Conservation (phyloP, 1,140 invertebrate species). For the Batillaria attramentaria region DNA sequence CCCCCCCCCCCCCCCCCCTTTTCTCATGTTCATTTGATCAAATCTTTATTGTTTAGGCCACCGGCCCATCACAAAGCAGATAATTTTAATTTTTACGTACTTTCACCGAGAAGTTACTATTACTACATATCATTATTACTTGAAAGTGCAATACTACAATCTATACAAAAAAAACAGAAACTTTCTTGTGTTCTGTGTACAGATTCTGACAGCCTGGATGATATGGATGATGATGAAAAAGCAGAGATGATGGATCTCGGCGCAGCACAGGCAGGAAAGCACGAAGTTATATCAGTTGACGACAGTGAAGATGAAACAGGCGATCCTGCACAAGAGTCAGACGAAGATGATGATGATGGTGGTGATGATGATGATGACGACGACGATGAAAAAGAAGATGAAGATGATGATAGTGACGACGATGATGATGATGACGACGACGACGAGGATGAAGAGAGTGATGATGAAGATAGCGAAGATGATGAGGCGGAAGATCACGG, state of each 20-base stretch:
- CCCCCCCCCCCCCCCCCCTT: too few species aligned
- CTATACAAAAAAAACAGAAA: conserved; percentile 71
- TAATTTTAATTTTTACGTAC: too few species aligned
- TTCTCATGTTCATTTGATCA: too few species aligned
- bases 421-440: conserved; percentile 46
- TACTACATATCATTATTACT: too few species aligned
- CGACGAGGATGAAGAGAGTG: conserved; percentile 51
- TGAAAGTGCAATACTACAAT: not conserved
- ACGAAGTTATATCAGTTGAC: too few species aligned
- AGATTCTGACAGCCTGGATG: conserved; percentile 72
- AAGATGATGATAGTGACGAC: conserved; percentile 33
- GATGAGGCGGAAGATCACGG: conserved; percentile 1
- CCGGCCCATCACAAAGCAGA: too few species aligned
- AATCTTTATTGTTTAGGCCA: too few species aligned
- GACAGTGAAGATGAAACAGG: conserved; percentile 19
- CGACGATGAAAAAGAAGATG: conserved; percentile 33
- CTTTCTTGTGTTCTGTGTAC: conserved; percentile 74
- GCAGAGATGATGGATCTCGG: not conserved
- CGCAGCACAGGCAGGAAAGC: not conserved
- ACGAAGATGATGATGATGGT: conserved; percentile 52
- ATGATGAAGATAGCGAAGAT: not conserved
- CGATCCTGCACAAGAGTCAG: conserved; percentile 29
- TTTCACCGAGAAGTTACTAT: too few species aligned
- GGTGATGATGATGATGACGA: conserved; percentile 47
- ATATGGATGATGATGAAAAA: conserved; percentile 67